Evolutionary conservation across 1,140 invertebrate genomes (phyloP).

Genomic region (Battus philenor): DNA sequence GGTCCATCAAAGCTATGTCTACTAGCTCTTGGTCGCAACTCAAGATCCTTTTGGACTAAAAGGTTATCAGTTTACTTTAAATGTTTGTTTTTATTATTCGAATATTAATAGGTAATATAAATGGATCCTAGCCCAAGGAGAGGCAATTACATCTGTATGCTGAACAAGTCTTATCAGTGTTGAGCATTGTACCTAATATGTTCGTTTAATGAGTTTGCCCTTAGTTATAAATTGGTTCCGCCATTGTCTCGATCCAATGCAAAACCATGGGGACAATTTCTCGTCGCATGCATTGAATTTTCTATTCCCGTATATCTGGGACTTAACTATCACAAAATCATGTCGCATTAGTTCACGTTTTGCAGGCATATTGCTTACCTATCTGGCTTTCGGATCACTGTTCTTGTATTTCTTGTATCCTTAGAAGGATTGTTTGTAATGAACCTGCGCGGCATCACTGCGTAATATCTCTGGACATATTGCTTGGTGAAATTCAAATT

Average conservation of each 20-base stretch:
- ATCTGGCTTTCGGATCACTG: constrained; percentile 27
- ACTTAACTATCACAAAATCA: constrained; percentile 19
- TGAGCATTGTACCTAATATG: too few relatives aligned
- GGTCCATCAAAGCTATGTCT: too few relatives aligned
- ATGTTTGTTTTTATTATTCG: too few relatives aligned
- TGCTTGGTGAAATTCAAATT: constrained; percentile 12
- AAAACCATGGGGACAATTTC: constrained; percentile 11
- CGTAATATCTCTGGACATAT: constrained; percentile 6
- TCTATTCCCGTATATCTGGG: constrained; percentile 21
- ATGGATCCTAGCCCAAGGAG: too few relatives aligned
- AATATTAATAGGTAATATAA: too few relatives aligned
- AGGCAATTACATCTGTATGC: too few relatives aligned
- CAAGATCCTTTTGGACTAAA: too few relatives aligned
- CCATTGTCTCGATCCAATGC: not conserved
- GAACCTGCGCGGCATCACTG: constrained; percentile 7
- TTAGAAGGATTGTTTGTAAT: constrained; percentile 21
- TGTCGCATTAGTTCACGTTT: constrained; percentile 26
- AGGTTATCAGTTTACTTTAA: too few relatives aligned
- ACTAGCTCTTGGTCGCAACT: too few relatives aligned
- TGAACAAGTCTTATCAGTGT: too few relatives aligned
- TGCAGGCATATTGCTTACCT: constrained; percentile 31
- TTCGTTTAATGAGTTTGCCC: too few relatives aligned
- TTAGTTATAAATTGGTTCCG: constrained; percentile 2
- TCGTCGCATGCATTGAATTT: constrained; percentile 17
- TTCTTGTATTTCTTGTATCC: constrained; percentile 20